Conservation (phyloP, 2,888 invertebrate genomes). For the Tiphia femorata region DNA sequence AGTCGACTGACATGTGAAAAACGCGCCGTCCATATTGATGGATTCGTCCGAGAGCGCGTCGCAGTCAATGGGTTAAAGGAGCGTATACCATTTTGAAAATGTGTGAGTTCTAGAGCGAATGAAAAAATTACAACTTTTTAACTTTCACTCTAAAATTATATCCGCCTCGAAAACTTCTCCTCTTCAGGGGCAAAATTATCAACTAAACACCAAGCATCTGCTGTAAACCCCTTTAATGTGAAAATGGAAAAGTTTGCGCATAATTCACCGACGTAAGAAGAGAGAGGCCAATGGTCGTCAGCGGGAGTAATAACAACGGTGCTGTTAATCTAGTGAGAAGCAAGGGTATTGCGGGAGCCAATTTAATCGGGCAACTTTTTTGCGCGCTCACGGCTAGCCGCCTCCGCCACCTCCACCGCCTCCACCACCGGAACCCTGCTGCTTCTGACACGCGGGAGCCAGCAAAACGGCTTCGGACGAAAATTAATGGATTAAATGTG, state of each 20-base stretch:
- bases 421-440: conserved; percentile 19
- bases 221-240: conserved; percentile 11
- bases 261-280: conserved; percentile 8
- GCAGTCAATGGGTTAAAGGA: no score
- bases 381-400: conserved; percentile 22
- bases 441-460: conserved; percentile 43
- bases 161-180: no score
- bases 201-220: no score
- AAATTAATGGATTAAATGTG: conserved; percentile 50
- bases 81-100: no score
- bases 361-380: conserved; percentile 48
- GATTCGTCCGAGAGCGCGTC: no score
- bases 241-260: conserved; percentile 23
- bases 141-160: no score
- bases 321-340: conserved; percentile 29
- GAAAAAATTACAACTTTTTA: no score
- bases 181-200: conserved; percentile 25
- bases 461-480: conserved; percentile 42
- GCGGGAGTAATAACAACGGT: conserved; percentile 27
- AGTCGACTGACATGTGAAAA: no score
- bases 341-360: conserved; percentile 24
- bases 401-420: neutral
- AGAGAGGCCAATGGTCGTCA: neutral
- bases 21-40: no score
- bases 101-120: no score